Conservation (phyloP, 2,888 invertebrate genomes). For the Podabrus alpinus region DNA sequence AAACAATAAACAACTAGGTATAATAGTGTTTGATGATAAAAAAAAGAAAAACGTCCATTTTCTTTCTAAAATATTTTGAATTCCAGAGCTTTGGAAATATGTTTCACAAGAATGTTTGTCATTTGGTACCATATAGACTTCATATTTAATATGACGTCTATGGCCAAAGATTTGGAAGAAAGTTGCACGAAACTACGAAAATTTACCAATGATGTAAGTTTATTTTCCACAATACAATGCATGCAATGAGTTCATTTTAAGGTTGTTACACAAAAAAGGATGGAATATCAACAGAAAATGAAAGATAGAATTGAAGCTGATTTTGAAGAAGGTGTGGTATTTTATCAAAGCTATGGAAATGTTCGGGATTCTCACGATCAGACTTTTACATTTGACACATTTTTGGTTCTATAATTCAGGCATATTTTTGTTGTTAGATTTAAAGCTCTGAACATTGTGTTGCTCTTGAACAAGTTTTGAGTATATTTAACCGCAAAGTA, state of each 20-base stretch:
- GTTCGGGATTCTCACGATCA: too few species aligned
- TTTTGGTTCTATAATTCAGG: too few species aligned
- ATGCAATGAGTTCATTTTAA: not conserved
- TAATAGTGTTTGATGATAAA: too few species aligned
- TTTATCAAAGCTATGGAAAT: not conserved
- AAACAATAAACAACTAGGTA: too few species aligned
- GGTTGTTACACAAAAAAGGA: slow-evolving; percentile 8
- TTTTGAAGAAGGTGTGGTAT: slow-evolving; percentile 54
- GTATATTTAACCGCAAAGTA: too few species aligned
- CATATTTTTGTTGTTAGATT: too few species aligned
- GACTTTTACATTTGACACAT: too few species aligned
- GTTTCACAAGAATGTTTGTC: not conserved
- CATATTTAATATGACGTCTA: not conserved
- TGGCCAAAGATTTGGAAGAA: not conserved
- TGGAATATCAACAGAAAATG: not conserved
- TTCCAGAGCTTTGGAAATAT: not conserved
- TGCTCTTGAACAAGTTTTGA: too few species aligned
- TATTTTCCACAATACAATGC: not conserved
- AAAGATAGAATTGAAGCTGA: not conserved
- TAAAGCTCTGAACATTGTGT: too few species aligned
- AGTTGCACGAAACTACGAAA: not conserved
- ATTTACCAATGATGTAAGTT: not conserved
- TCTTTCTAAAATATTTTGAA: not conserved
- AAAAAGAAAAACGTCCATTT: too few species aligned
- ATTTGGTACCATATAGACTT: not conserved